A percentile compares a stretch with the other conserved stretches of the same genome.
These are phyloP conservation scores for Labeo calbasu DNA, from an alignment of 2,797 vertebrate species.

Conservation along the genomic window DNA sequence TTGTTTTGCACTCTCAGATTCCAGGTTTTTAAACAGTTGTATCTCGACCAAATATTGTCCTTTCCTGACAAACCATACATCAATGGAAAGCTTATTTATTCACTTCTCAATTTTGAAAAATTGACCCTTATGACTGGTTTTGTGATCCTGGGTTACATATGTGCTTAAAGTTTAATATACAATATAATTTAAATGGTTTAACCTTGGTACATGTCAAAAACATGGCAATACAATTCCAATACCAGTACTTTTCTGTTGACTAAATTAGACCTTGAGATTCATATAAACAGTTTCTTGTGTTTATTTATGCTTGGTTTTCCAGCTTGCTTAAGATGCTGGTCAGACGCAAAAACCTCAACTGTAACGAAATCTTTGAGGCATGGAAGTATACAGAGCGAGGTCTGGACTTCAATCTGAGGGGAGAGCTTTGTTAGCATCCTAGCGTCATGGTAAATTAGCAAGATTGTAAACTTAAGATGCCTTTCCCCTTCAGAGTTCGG, in stretches of 20 bases:
- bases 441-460: slow-evolving; percentile 33
- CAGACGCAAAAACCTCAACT: slow-evolving; percentile 5
- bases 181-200: not conserved
- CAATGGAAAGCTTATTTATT: too few species aligned
- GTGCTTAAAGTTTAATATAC: not conserved
- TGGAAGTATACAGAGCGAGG: slow-evolving; percentile 19
- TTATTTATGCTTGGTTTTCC: slow-evolving; percentile 20
- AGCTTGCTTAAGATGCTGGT: not conserved
- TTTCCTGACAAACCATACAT: too few species aligned
- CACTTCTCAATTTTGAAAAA: too few species aligned
- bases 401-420: slow-evolving; percentile 17
- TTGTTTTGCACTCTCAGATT: too few species aligned
- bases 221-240: not conserved
- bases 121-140: too few species aligned
- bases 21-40: too few species aligned
- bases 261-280: not conserved
- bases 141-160: too few species aligned
- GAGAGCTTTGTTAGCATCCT: slow-evolving; percentile 28
- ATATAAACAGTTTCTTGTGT: slow-evolving; percentile 3
- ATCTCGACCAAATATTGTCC: too few species aligned
- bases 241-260: not conserved
- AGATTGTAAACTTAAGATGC: slow-evolving; percentile 34
- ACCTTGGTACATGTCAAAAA: not conserved
- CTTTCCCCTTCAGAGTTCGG: not conserved
- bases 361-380: slow-evolving; percentile 25